phyloP scores from a whole-genome alignment of 2,113 vertebrate species.

The Istiophorus platypterus region DNA sequence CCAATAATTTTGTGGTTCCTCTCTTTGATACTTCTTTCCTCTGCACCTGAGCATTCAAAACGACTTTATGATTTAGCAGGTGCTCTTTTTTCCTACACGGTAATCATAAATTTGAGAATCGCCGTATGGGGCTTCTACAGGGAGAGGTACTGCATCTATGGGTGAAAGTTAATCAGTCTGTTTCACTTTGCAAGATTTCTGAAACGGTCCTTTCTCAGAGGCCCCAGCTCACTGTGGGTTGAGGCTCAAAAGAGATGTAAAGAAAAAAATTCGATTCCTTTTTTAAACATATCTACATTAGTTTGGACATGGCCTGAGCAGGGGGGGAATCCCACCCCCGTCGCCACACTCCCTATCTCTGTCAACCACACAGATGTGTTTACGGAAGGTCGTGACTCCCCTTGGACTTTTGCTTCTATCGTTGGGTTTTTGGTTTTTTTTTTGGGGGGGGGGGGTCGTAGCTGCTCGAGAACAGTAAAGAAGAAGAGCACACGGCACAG shows the following conservation, averaged over 20 bases:
- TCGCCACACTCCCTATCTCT: constrained; percentile 23
- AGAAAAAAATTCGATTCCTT: neutral
- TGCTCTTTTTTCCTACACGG: neutral
- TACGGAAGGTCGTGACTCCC: neutral
- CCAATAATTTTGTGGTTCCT: neutral
- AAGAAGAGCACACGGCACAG: neutral
- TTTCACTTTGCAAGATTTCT: neutral
- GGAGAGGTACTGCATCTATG: neutral
- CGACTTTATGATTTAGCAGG: neutral
- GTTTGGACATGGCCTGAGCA: constrained; percentile 4
- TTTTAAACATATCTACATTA: neutral
- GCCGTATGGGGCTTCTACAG: neutral
- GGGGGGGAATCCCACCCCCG: constrained; percentile 3
- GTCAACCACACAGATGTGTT: constrained; percentile 45
- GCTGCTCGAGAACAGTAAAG: constrained; percentile 11
- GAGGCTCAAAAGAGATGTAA: neutral
- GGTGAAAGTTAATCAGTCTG: neutral
- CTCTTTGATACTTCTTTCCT: neutral
- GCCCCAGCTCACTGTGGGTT: too few relatives aligned
- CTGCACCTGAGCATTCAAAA: neutral
- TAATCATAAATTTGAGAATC: neutral
- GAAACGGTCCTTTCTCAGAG: neutral
- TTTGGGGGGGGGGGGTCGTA: too few relatives aligned
- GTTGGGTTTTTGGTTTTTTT: constrained; percentile 46
- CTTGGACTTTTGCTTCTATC: constrained; percentile 6